Evolutionary conservation across 2,113 vertebrate genomes (phyloP), one percentile per base, ranked within the genome.

Genomic region (Lasiurus cinereus): DNA sequence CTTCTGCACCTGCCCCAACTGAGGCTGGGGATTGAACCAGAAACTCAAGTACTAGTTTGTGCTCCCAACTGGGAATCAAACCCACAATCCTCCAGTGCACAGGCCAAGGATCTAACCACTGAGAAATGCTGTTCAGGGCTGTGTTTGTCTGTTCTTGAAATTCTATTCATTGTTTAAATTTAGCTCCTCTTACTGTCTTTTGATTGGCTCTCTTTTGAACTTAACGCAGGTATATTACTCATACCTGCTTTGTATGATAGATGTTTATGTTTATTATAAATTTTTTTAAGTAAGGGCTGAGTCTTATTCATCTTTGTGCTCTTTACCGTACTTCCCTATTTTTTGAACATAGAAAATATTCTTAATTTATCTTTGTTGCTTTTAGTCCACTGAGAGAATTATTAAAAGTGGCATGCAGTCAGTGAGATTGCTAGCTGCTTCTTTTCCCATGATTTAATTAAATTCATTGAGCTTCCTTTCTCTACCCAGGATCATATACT

Each of bases 231-330:
- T 88, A 43, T 78, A 50, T 8, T 90, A 6, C 52, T 80, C 46
- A 64, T 62, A 62, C 36, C 19, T 84, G 19, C 39, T 90, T 80
- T 95, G 77, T 39, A 2, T 62, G 8, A 39, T 48, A 33, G 46
- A 6, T 73, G 39, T 83, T 84, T 74, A 29, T 91, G 29, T 83
- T 95, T 56, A 70, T 31, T 82, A 29, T n/a, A 64, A 24, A 90
- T 76, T 86, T 13, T 93, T 69, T 79, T 70, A 82, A 77, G 7
- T 29, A 6, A 59, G 18, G 29, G 19, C 7, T 27, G 43, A 80
- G 11, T 50, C 27, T 69, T 89, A 36, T 8, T 92, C 36, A 31
- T 85, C 90, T 92, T 90, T 22, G 16, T 52, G 39, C 8, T 80
- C 33, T 66, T 86, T 6, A 31, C 11, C 27, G 16, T 52, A 16